Percentiles rank a stretch among this genome's conserved stretches.
These are phyloP conservation scores for Eulemur rubriventer DNA, from an alignment of 2,797 vertebrate species.

Conservation along the genomic window DNA sequence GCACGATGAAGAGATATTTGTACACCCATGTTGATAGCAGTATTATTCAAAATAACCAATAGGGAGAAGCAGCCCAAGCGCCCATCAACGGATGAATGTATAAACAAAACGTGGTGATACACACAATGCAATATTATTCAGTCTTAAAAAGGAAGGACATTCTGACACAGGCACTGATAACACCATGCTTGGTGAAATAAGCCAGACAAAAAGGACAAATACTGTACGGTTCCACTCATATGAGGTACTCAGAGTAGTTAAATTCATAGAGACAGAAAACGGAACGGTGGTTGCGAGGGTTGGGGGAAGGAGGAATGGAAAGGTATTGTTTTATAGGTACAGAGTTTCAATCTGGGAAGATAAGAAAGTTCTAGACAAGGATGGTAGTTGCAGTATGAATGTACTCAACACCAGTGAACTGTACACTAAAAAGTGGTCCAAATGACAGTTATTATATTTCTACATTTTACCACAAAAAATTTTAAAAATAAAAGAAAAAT, in stretches of 20 bases:
- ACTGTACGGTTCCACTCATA: background rate
- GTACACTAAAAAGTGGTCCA: background rate
- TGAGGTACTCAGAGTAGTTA: background rate
- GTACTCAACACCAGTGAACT: background rate
- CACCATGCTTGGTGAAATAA: background rate
- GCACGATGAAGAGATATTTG: background rate
- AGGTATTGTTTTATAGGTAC: background rate
- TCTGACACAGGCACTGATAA: background rate
- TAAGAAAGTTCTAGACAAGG: background rate
- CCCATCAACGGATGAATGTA: background rate
- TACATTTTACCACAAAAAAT: background rate
- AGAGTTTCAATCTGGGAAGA: background rate
- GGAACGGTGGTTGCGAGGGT: background rate
- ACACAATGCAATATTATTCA: background rate
- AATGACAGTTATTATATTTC: background rate
- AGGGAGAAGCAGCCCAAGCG: background rate
- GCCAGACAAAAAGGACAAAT: background rate
- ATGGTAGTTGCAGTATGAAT: background rate
- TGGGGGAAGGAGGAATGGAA: rapidly evolving
- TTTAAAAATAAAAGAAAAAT: background rate
- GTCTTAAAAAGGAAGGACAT: background rate
- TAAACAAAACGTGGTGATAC: background rate
- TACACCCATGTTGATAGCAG: background rate
- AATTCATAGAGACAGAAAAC: background rate
- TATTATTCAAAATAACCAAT: background rate